Base-by-base conservation (phyloP, 2,113 vertebrate genomes). In the Rissa tridactyla region DNA sequence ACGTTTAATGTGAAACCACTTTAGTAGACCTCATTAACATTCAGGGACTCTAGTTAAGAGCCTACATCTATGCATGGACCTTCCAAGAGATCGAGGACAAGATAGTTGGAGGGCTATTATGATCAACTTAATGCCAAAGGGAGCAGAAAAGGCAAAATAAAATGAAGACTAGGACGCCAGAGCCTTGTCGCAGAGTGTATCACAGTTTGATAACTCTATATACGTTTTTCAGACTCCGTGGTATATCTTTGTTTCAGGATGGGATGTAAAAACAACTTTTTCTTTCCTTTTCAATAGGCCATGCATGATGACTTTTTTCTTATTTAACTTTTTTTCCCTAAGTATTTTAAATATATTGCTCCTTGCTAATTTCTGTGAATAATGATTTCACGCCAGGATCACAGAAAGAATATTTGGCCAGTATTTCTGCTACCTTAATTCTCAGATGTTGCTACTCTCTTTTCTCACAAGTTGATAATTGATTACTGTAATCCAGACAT, bases 281-380 rank as follows among this genome's bases (percentile, higher is more conserved):
- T 26, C 7, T 55, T 70, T 64, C 12, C 6, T 77, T 88, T 86
- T 13, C 52, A 17, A n/a, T 3, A 36, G 27, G 79, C 13, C 1
- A 2, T 23, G 5, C 5, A 27, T 5, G 0, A 1, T 38, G 16
- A 44, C 4, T 15, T 30, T 64, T 80, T 17, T 54, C 15, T 62
- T 47, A 16, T 27, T 42, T 49, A 15, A 42, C 6, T 15, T 75
- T 54, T 72, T 62, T 77, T 38, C 1, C 14, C 4, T 25, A 6
- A 27, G 10, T 22, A 46, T 13, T 40, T 58, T 55, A 55, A 68
- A 15, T 66, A 26, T 10, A 34, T 23, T 47, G 6, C 7, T 90
- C 27, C 46, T 79, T 72, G 25, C 3, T 79, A 32, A 49, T 44
- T 64, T 71, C 32, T 70, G 32, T 34, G 29, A 21, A 13, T 22